Evolutionary conservation across 2,888 invertebrate species (phyloP).

Genomic region (Calameuta idolon): DNA sequence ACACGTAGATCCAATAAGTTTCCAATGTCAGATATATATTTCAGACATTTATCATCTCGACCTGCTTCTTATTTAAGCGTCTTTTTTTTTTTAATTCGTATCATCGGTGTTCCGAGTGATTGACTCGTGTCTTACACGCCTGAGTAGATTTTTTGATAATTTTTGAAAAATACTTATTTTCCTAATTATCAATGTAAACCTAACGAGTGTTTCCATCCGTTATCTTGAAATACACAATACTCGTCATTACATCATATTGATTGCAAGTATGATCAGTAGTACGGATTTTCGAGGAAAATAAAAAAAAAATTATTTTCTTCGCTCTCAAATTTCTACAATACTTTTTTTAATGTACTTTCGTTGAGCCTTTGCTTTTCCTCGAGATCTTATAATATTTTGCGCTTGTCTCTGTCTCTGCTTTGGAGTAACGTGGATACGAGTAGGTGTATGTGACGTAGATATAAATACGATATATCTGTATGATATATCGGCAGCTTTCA

Average conservation of each 20-base stretch:
- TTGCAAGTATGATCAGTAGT: not conserved
- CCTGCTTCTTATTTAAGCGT: not conserved
- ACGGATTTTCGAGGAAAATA: not conserved
- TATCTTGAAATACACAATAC: not conserved
- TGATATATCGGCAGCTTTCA: slow-evolving; percentile 11
- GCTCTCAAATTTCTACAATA: not conserved
- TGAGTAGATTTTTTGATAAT: not conserved
- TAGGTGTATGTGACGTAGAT: not conserved
- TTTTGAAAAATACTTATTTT: not conserved
- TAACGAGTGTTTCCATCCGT: not conserved
- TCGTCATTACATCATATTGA: not conserved
- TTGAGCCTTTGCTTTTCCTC: not conserved
- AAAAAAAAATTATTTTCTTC: not conserved
- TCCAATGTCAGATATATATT: not conserved
- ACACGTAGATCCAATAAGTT: not conserved
- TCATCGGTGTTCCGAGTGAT: not conserved
- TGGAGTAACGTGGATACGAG: not conserved
- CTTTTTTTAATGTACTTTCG: not conserved
- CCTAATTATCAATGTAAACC: not conserved
- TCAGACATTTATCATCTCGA: not conserved
- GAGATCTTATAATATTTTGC: not conserved
- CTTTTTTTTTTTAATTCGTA: not conserved
- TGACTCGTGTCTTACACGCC: not conserved
- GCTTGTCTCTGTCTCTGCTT: not conserved
- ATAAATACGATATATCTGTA: slow-evolving; percentile 2